Evolutionary conservation across 2,797 vertebrate genomes (phyloP).

Genomic region (Chiloscyllium punctatum): DNA sequence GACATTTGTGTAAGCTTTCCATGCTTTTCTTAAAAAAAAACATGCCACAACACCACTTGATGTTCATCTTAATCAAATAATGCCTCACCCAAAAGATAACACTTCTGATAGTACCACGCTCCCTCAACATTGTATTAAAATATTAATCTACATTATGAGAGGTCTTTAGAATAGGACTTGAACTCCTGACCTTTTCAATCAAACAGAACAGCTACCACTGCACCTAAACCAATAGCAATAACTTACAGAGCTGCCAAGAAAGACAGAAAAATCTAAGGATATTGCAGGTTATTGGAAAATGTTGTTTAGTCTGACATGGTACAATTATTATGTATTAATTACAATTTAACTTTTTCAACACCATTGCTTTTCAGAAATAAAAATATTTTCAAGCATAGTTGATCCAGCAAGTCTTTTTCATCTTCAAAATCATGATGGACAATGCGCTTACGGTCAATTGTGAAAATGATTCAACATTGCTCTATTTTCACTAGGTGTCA

Average conservation of each 20-base stretch:
- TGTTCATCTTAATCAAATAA: background rate
- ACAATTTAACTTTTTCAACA: background rate
- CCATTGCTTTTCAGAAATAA: background rate
- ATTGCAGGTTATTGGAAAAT: background rate
- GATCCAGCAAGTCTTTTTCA: background rate
- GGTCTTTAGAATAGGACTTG: background rate
- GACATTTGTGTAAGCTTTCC: background rate
- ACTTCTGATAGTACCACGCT: background rate
- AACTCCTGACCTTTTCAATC: background rate
- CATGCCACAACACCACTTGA: too few species aligned
- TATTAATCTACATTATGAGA: background rate
- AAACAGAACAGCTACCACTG: background rate
- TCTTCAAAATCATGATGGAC: background rate
- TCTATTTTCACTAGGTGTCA: background rate
- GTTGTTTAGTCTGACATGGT: background rate
- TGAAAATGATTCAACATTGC: background rate
- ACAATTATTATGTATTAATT: background rate
- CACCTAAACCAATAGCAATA: background rate
- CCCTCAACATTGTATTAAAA: background rate
- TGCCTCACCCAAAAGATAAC: background rate
- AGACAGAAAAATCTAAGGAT: background rate
- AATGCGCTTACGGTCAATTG: background rate
- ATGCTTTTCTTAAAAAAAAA: background rate
- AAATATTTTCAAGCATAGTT: background rate
- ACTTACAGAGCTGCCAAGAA: background rate